Evolutionary conservation across 2,113 vertebrate species (phyloP), one percentile per base, ranked within the genome.

Genomic region (Hemicordylus capensis): DNA sequence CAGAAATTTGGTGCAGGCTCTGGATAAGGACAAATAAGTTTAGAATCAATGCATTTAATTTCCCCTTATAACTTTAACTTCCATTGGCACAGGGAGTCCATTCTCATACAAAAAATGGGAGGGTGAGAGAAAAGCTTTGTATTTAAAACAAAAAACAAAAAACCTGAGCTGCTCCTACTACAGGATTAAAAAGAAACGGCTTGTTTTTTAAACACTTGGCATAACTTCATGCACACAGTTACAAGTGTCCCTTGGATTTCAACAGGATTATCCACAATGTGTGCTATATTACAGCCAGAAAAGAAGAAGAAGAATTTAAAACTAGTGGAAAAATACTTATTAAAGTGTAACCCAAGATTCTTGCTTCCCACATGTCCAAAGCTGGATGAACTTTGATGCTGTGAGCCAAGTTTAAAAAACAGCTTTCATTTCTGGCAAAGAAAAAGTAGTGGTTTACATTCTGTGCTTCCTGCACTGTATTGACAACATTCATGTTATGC

Each of bases 351-450:
- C 46, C 34, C 26, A 0, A 42, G 66, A 54, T 85, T 78, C 51
- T 85, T 61, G 42, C 9, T 85, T 91, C 80, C 79, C 70, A 85
- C 81, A 70, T 0, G 0, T 87, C 46, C 34, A 80, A 75, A 28
- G 26, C 85, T 1, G 0, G 86, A 83, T 88, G 59, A 93, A 88
- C 89, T 92, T 88, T 80, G 59, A 85, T 20, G 87, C 48, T 34
- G 76, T 3, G 39, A 76, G 3, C 69, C 48, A 31, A 75, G 14
- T 81, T 64, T 8, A 67, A 70, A 87, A 89, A 12, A 76, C 63
- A 72, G 81, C 80, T 85, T 11, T 59, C 19, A 7, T 44, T 59
- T 3, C 34, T 12, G 76, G 31, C 51, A 74, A 88, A 4, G 67
- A 54, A 31, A 56, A 64, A 63, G 19, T 42, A 72, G 46, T 17